Base-by-base conservation (phyloP, 2,113 vertebrate genomes). In the Columba janthina region DNA sequence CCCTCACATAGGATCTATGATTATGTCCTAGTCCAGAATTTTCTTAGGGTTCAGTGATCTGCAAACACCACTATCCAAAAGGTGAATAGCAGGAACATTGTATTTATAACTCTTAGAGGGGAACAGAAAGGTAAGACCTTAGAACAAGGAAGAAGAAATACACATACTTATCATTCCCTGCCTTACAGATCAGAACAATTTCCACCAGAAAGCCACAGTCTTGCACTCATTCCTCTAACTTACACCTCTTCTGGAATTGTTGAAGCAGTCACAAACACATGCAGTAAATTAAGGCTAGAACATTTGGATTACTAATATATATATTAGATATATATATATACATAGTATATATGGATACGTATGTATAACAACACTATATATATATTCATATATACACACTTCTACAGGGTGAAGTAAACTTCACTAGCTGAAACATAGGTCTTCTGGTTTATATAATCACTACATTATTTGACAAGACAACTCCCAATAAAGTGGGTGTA, bases 401-500 rank as follows among this genome's bases (percentile, higher is more conserved):
- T 46, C 18, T 46, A 46, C 18, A 71, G 12, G 15, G 15, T 18
- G 18, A 46, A 46, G 44, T 46, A 46, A 46, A 46, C 44, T 46
- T 46, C 44, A 25, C 15, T 28, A 64, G 7, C 7, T 87, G 60
- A 61, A 80, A 62, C 54, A 24, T 9, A 42, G 32, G 40, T 44
- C 36, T 81, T 56, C 12, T 16, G 36, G 21, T 9, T 64, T 34
- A 38, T 13, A 21, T 1, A n/a, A 3, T 29, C 10, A 19, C 51
- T 72, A 61, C 4, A 65, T 32, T 12, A 29, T 18, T 78, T 4
- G 1, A 24, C 25, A 81, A 81, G 11, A 34, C 32, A 84, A 15
- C 3, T 1, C 3, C 9, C 6, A 3, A 32, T 42, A 60, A 38
- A 69, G 11, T n/a, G 15, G 3, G 4, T 6, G 56, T 6, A 1